These are phyloP conservation scores for Gortyna flavago DNA, from an alignment of 2,888 invertebrate genomes.

Conservation along the genomic window DNA sequence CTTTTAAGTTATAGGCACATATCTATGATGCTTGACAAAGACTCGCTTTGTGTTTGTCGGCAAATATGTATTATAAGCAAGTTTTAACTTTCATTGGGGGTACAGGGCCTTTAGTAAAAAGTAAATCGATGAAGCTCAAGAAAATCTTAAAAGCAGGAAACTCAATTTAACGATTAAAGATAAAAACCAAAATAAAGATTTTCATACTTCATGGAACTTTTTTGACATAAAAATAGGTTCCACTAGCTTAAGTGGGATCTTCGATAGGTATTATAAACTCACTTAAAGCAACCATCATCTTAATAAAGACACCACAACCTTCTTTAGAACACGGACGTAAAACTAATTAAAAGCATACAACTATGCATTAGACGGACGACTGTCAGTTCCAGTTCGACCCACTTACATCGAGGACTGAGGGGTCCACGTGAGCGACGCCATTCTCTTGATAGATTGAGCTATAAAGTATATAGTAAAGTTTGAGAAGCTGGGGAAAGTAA, in stretches of 20 bases:
- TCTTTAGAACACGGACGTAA: conserved; percentile 60
- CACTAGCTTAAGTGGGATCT: not conserved
- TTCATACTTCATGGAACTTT: no score
- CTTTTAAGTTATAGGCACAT: not conserved
- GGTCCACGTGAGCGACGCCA: conserved; percentile 63
- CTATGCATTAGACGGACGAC: conserved; percentile 70
- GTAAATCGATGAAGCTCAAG: not conserved
- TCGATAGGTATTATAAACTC: conserved; percentile 2
- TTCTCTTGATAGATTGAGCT: conserved; percentile 60
- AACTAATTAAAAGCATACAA: conserved; percentile 77
- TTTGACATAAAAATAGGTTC: not conserved
- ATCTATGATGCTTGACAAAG: not conserved
- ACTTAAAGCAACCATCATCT: not conserved
- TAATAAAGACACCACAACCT: conserved; percentile 17
- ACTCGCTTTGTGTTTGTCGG: not conserved
- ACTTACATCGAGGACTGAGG: conserved; percentile 73
- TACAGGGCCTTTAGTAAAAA: not conserved
- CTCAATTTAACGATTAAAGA: not conserved
- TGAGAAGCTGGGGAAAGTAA: conserved; percentile 17
- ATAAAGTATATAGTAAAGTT: conserved; percentile 38
- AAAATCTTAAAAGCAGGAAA: not conserved
- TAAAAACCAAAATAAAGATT: no score
- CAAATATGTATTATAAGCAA: no score
- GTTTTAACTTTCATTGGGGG: not conserved
- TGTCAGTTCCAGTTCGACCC: conserved; percentile 80